A percentile compares a stretch with the other conserved stretches of the same genome.
Evolutionary conservation across 2,888 invertebrate genomes (phyloP).

Genomic region (Eutolmus rufibarbis): DNA sequence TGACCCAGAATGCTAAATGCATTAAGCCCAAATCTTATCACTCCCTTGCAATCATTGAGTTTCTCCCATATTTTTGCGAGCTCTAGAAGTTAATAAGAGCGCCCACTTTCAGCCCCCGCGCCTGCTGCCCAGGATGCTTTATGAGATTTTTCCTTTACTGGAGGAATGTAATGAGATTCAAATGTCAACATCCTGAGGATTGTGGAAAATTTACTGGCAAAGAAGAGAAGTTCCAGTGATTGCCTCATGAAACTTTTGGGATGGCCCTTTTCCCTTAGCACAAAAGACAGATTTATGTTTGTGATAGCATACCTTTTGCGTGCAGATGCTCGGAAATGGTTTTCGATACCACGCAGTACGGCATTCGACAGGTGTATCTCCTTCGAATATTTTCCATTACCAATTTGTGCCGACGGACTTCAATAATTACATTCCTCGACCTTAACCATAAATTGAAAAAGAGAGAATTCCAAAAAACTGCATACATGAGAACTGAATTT

Average conservation of each 20-base stretch:
- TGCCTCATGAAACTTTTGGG: not conserved
- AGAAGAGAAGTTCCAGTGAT: not conserved
- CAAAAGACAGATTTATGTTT: not conserved
- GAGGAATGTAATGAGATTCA: constrained; percentile 2
- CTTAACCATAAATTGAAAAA: not conserved
- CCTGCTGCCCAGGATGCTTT: not conserved
- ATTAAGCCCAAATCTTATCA: not conserved
- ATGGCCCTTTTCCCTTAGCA: not conserved
- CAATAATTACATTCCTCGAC: not conserved
- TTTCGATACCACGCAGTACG: not conserved
- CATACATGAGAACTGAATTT: not conserved
- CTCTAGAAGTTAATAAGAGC: not conserved
- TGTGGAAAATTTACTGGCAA: not conserved
- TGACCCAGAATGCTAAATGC: not conserved
- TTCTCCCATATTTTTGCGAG: not conserved
- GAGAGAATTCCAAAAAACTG: not conserved
- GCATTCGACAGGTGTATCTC: not conserved
- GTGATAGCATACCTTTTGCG: not conserved
- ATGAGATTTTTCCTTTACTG: not conserved
- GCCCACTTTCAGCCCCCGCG: not conserved
- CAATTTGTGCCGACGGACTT: not conserved
- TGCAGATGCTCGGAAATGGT: not conserved
- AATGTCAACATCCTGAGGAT: constrained; percentile 5
- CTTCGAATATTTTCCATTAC: not conserved
- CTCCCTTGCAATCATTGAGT: not conserved